phyloP scores from a whole-genome alignment of 2,888 invertebrate genomes.

The Trichacis sp. region DNA sequence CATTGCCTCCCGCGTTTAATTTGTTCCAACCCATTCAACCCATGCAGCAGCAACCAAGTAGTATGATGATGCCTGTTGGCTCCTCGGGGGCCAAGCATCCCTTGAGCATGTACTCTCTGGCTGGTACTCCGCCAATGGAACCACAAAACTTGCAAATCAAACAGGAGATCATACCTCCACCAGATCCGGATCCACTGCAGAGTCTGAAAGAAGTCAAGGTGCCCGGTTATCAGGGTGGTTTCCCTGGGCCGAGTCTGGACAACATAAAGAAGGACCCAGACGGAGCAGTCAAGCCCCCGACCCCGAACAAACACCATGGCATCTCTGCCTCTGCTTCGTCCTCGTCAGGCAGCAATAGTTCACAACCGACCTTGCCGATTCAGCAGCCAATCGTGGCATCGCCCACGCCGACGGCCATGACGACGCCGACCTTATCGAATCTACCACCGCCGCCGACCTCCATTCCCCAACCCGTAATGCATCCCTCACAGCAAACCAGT shows the following conservation, averaged over 20 bases:
- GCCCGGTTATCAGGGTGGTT: constrained; percentile 77
- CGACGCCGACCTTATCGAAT: constrained; percentile 76
- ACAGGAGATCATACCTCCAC: constrained; percentile 74
- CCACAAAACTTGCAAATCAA: constrained; percentile 82
- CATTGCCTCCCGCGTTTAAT: constrained; percentile 40
- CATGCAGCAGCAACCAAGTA: constrained; percentile 56
- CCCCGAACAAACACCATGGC: constrained; percentile 60
- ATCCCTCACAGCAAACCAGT: constrained; percentile 81
- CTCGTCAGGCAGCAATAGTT: constrained; percentile 46
- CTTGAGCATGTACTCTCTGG: constrained; percentile 55
- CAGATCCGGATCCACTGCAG: constrained; percentile 78
- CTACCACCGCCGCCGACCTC: constrained; percentile 75
- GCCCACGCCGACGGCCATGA: constrained; percentile 66
- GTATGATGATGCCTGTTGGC: constrained; percentile 47
- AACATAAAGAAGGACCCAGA: constrained; percentile 82
- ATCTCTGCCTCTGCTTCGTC: constrained; percentile 46
- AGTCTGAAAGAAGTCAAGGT: constrained; percentile 85
- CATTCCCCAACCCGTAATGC: constrained; percentile 78
- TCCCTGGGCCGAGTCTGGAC: constrained; percentile 77
- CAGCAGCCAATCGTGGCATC: constrained; percentile 63
- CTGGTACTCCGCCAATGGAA: constrained; percentile 69
- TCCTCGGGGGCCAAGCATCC: constrained; percentile 47
- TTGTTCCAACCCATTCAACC: constrained; percentile 65
- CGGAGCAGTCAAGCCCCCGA: constrained; percentile 63
- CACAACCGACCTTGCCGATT: constrained; percentile 58